These are phyloP conservation scores for Dreissena rostriformis DNA, from an alignment of 1,140 invertebrate genomes.

Conservation along the genomic window DNA sequence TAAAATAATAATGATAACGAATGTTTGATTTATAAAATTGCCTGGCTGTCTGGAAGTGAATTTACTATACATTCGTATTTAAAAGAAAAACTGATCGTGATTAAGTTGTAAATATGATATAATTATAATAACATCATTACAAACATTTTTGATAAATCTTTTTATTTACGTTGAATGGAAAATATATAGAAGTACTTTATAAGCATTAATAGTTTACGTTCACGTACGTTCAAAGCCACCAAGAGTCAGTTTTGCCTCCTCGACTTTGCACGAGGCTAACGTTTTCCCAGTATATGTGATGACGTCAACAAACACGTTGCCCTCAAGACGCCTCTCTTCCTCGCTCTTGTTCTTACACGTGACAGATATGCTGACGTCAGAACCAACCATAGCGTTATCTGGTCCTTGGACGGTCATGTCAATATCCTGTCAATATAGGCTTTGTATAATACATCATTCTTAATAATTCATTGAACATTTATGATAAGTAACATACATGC, in stretches of 20 bases:
- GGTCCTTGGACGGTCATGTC: slow-evolving; percentile 16
- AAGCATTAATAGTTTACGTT: too few species aligned
- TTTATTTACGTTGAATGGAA: neutral
- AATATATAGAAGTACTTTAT: neutral
- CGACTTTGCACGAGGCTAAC: neutral
- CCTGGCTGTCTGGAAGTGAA: neutral
- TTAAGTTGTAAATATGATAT: neutral
- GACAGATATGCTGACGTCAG: slow-evolving; percentile 11
- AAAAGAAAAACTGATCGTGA: neutral
- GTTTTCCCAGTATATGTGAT: slow-evolving; percentile 38
- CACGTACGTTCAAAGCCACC: slow-evolving; percentile 23
- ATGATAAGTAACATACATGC: neutral
- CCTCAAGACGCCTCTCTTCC: neutral
- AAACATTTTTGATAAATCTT: neutral
- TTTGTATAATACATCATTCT: too few species aligned
- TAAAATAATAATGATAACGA: neutral
- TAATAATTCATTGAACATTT: neutral
- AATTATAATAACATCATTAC: neutral
- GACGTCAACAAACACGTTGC: slow-evolving; percentile 34
- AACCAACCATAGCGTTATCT: slow-evolving; percentile 19
- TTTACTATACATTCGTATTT: neutral
- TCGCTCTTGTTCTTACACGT: neutral
- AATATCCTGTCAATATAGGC: slow-evolving; percentile 24
- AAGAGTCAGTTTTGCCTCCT: slow-evolving; percentile 3
- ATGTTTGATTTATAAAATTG: neutral